Evolutionary conservation across 2,888 invertebrate genomes (phyloP), one percentile per base, ranked within the genome.

Genomic region (Athalia rosae): DNA sequence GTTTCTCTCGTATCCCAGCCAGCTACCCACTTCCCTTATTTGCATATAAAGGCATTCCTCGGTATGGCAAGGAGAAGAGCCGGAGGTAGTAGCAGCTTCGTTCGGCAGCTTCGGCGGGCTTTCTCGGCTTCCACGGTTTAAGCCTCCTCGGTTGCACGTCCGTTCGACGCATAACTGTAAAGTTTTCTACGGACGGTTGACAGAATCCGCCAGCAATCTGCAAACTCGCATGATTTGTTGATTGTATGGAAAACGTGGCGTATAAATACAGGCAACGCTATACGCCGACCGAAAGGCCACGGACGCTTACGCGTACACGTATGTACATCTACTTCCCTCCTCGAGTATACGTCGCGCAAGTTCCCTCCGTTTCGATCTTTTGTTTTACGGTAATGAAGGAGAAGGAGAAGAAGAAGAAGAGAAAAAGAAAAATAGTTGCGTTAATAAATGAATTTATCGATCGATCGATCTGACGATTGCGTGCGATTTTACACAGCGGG

Each of bases 1-100:
- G 50, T 71, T 58, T 71, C 71, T 71, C 71, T 71, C 71, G 28
- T 28, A 41, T 7, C 62, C 59, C 11, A 63, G 13, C 53, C 50
- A 67, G 71, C 71, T 43, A 41, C 69, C 11, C 79, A 80, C 81
- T 82, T 79, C 77, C 80, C 85, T 85, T 81, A 89, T 89, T 89
- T 89, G 89, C 89, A 89, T 89, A 89, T 89, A 89, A 89, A 89
- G 88, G 89, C 89, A 89, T 89, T 89, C 89, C 89, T 85, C 81
- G 80, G 87, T 81, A 83, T 84, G 81, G 83, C 82, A 83, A 28
- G 28, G 28, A 28, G 28, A 28, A 28, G 28, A 28, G 28, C 28
- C 28, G 28, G 28, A 28, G 28, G n/a, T n/a, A n/a, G 81, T 82
- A 53, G 67, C 28, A 13, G 28, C 28, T 56, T 43, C 48, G 28